Evolutionary conservation across 2,113 vertebrate genomes (phyloP).

Genomic region (Oenanthe melanoleuca): DNA sequence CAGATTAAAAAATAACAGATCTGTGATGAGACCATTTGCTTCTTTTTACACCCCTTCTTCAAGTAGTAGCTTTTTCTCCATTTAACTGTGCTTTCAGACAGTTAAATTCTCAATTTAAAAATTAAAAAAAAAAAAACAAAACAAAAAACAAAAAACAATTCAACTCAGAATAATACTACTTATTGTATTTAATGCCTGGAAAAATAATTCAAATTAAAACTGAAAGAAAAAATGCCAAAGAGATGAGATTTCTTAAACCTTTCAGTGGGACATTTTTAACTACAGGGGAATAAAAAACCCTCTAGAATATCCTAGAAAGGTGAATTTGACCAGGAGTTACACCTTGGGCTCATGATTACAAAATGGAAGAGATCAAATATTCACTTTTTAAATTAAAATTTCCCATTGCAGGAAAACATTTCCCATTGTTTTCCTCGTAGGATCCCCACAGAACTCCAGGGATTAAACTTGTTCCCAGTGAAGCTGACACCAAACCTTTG

Average conservation of each 20-base stretch:
- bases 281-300: background rate
- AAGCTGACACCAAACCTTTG: background rate
- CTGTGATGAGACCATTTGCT: background rate
- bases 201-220: background rate
- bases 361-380: background rate
- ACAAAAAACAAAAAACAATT: background rate
- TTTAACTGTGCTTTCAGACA: background rate
- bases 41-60: background rate
- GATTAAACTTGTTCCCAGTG: background rate
- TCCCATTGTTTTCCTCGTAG: background rate
- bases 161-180: background rate
- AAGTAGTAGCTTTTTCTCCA: background rate
- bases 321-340: background rate
- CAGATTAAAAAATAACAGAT: background rate
- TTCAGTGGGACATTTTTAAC: background rate
- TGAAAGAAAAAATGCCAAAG: background rate
- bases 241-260: background rate
- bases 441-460: rapidly evolving
- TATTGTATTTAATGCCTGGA: background rate
- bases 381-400: background rate
- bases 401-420: background rate
- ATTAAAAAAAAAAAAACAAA: background rate
- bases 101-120: background rate
- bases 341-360: background rate
- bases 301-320: background rate